A percentile compares a stretch with the other conserved stretches of the same genome.
Evolutionary conservation across 2,113 vertebrate genomes (phyloP).

Genomic region (Gopherus evgoodei): DNA sequence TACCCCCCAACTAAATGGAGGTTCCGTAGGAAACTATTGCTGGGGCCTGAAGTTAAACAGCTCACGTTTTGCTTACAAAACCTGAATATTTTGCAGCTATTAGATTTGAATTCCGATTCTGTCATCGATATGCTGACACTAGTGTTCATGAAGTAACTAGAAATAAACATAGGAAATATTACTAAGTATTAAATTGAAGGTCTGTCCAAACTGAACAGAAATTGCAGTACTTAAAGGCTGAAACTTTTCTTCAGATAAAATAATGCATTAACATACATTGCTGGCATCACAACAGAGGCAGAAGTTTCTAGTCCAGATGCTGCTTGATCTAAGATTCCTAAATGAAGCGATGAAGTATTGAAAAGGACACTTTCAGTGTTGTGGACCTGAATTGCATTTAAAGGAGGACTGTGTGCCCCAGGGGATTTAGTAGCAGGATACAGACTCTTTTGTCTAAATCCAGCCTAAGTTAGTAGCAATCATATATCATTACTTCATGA

Average conservation of each 20-base stretch:
- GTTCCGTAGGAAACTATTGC: not conserved
- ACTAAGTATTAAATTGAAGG: not conserved
- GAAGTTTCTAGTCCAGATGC: accelerated
- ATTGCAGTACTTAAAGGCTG: accelerated
- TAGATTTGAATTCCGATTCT: not conserved
- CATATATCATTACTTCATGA: not conserved
- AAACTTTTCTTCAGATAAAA: not conserved
- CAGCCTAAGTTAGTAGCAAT: accelerated
- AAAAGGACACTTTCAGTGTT: accelerated
- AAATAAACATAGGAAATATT: slow-evolving; percentile 7
- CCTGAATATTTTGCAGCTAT: not conserved
- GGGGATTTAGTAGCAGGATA: accelerated
- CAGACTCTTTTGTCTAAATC: accelerated
- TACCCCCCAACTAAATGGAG: slow-evolving; percentile 23
- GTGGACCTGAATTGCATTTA: not conserved
- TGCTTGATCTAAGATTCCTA: not conserved
- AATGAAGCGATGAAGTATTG: accelerated
- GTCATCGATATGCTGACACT: not conserved
- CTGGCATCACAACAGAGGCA: not conserved
- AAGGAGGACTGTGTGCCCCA: accelerated
- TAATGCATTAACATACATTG: not conserved
- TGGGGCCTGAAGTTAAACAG: not conserved
- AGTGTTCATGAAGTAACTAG: not conserved
- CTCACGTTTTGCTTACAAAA: not conserved
- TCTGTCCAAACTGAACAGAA: not conserved